Conservation (phyloP, 2,888 invertebrate genomes). For the Electrophaes corylata region DNA sequence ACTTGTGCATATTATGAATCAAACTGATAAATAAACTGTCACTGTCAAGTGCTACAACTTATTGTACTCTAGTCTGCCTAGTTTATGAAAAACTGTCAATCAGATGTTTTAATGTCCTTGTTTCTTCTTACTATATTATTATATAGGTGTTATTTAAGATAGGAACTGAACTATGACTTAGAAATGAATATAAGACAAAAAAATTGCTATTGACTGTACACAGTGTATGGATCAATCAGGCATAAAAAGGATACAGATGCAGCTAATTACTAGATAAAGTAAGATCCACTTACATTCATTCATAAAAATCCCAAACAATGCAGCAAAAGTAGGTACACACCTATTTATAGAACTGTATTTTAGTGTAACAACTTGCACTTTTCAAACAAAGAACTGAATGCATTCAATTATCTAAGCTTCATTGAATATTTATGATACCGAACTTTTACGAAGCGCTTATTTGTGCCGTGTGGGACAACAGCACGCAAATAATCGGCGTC, state of each 20-base stretch:
- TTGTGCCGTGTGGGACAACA: constrained; percentile 29
- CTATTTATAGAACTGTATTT: constrained; percentile 68
- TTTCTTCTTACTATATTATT: background rate
- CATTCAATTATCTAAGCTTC: constrained; percentile 4
- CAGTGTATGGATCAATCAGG: background rate
- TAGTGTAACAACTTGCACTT: constrained; percentile 72
- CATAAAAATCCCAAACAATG: constrained; percentile 28
- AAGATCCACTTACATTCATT: background rate
- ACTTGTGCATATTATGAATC: constrained; percentile 15
- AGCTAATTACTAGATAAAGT: background rate
- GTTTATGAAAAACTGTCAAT: no score
- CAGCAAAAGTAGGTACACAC: constrained; percentile 55
- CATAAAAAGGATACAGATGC: background rate
- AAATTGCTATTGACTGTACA: background rate
- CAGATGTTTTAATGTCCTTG: no score
- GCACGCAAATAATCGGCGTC: constrained; percentile 38
- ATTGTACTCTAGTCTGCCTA: no score
- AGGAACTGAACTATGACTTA: no score
- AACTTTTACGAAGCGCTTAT: constrained; percentile 20
- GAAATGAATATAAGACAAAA: background rate
- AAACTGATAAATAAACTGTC: constrained; percentile 16
- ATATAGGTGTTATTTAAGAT: no score
- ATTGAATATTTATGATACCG: constrained; percentile 5
- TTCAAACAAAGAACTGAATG: constrained; percentile 67
- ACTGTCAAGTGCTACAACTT: background rate